Evolutionary conservation across 2,888 invertebrate species (phyloP), one percentile per base, ranked within the genome.

Genomic region (Cryptophagus acutangulus): DNA sequence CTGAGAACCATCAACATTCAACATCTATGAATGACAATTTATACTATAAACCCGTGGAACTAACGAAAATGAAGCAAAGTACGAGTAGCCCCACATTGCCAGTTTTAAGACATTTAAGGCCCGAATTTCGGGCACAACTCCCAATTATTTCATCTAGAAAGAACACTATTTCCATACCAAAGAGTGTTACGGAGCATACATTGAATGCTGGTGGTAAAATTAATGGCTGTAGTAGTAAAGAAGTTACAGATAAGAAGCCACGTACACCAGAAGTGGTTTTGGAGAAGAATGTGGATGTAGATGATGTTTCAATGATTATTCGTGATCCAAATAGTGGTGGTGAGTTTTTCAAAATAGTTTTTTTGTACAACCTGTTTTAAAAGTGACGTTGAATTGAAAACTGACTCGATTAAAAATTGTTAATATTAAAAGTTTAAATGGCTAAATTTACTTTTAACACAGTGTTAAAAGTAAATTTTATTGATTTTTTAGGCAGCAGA

Each of bases 121-220:
- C 89, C 0, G 90, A 91, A 62, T 91, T 91, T 64, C 74, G 89
- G 14, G 88, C 89, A 1, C 90, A 90, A 62, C 69, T 91, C 50
- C 84, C 87, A 0, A 78, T 83, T 13, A 67, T 79, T 18, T 81
- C 78, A 20, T 77, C 81, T 15, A 81, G 81, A 38, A 65, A 68
- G 34, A 12, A 16, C 16, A 15, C 4, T 20, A 53, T 20, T 17
- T 35, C 43, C 2, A 58, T 68, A 53, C 65, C 58, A 41, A 70
- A 70, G 48, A 68, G 67, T 52, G 55, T 52, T 29, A 70, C 69
- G 17, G 53, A 65, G 41, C 69, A 69, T 37, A 57, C 56, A 28
- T 46, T 69, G 36, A 66, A 59, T 37, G 65, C 65, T 16, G 60
- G 61, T 33, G 52, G 40, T 4, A 58, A 58, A 45, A 49, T 61